Evolutionary conservation across 2,888 invertebrate genomes (phyloP), one percentile per base, ranked within the genome.

Genomic region (Bellardia pandia): DNA sequence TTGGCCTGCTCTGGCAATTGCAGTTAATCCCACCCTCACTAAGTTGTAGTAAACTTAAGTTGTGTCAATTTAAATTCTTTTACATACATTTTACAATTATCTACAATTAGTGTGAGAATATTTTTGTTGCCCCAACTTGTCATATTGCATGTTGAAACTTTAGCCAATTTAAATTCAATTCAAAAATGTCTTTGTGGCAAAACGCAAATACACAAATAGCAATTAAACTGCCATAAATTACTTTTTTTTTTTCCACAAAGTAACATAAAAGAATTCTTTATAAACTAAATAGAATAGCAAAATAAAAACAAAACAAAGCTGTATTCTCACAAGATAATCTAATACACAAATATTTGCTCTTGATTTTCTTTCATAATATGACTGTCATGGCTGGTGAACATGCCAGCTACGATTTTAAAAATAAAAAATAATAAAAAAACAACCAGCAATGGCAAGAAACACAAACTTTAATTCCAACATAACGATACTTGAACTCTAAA

Each of bases 381-480:
- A 85, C 78, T 87, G 87, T 85, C 87, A 87, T 87, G 87, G 87
- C 78, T 82, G 81, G 78, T 78, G 64, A 82, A 78, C 87, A 85
- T 60, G 87, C 87, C 86, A 86, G 68, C 58, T 14, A 56, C 30
- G 71, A 56, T 51, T 78, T 64, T 77, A 23, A 64, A 45, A 82
- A 74, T 42, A 75, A 53, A 68, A 42, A 6, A 45, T 6, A 23
- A 42, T 23, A 23, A 53, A 53, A 40, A 56, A 11, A 11, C n/a
- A 1, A 64, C 42, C 40, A 40, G 37, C 33, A 33, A 42, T 16
- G 13, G 16, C 45, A 37, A 58, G 14, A 76, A 76, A 62, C 66
- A 8, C n/a, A 11, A 64, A n/a, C 16, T n/a, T 56, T 23, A 66
- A 16, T 51, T 45, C 37, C 53, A 62, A 23, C 69, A 58, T 60